Evolutionary conservation across 2,888 invertebrate species (phyloP), one percentile per base, ranked within the genome.

Genomic region (Andrena praecox): DNA sequence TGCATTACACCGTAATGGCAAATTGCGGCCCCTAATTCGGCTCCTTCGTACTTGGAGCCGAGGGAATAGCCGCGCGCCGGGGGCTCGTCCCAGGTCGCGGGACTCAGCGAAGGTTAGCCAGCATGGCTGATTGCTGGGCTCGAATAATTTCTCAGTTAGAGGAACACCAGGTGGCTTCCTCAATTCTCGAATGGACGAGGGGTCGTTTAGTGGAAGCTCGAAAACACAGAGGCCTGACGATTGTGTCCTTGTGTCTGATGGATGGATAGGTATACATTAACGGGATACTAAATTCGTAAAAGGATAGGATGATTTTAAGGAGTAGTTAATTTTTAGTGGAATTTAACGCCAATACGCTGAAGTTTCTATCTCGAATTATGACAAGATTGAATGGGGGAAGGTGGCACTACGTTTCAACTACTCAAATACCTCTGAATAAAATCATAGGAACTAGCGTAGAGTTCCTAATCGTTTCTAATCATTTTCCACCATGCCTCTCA

Each of bases 1-100:
- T 82, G 82, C 77, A 75, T 82, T 78, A 82, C 54, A 60, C 50
- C 59, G 54, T 64, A 84, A 82, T 82, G 73, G 75, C 72, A 82
- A 78, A 78, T 84, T 82, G 78, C 82, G 54, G 64, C 54, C 75
- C 16, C 82, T 82, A 78, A 77, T 74, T 60, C 71, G 48, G 59
- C 68, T 78, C 63, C 68, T 72, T 72, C 82, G 73, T 77, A 77
- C 73, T 68, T 77, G 35, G 63, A 75, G n/a, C 29, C 52, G 59
- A 56, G 50, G 52, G 68, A 63, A 24, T n/a, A 7, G 5, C 31
- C 62, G 60, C 59, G 71, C 50, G 24, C n/a, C n/a, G 24, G 42
- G 31, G 69, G n/a, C 42, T 10, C 42, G 27, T 29, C 54, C n/a
- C 31, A 31, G 50, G 12, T 67, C 62, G 54, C n/a, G 35, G 62